Evolutionary conservation across 2,797 vertebrate genomes (phyloP), one percentile per base, ranked within the genome.

Genomic region (Galagoides demidoff): DNA sequence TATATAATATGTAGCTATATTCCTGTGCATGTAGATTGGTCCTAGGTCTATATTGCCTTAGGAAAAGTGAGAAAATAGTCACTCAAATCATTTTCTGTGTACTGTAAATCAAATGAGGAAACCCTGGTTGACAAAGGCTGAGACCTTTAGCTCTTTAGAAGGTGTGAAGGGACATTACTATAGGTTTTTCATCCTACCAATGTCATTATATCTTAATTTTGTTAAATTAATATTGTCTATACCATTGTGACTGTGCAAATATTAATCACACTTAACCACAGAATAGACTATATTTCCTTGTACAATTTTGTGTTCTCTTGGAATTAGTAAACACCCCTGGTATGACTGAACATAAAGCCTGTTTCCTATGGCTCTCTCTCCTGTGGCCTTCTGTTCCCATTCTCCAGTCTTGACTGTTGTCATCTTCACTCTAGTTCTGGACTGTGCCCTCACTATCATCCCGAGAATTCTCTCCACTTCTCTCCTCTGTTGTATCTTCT

Each of bases 231-330:
- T 76, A 59, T 71, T 91, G 14, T 64, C 84, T 57, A 49, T 55
- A 17, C 85, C 31, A 76, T 45, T 93, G 61, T 55, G 29, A 68
- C 55, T 77, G 3, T 66, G 27, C 37, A 83, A 89, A 4, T 79
- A 87, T 55, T 84, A 85, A 66, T 82, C 83, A 85, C n/a, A 93
- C 20, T 77, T 89, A 92, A 25, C 19, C n/a, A 86, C n/a, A 87
- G 73, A 71, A 55, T 79, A 85, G 34, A 57, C 22, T 79, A 19
- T 9, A 63, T 89, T 89, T 89, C 4, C 43, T 96, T 94, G 83
- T 71, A 39, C 57, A 86, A 22, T 29, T 81, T 57, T 52, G 10
- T 77, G 12, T 73, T 85, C 95, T 87, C 78, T 64, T 94, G 39
- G 43, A 92, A 49, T 86, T 89, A 81, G 5, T 86, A 52, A 86